These are phyloP conservation scores for Cliona cf. orientalis DNA, from an alignment of 37 sponge, comb jelly and placozoan genomes.

Conservation along the genomic window DNA sequence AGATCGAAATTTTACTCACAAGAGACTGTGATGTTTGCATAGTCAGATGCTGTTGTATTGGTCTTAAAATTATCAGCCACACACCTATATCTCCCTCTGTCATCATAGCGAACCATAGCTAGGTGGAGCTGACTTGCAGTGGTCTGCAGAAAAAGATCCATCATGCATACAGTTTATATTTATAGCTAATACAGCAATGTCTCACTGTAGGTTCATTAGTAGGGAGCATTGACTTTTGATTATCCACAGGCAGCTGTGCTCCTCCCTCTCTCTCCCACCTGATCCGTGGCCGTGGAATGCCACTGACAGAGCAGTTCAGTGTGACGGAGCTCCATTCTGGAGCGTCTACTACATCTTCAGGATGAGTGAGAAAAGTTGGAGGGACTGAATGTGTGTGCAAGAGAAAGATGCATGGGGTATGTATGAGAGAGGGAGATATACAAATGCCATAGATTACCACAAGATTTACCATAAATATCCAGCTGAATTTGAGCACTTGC, in stretches of 20 bases:
- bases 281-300: conserved; percentile 8
- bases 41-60: neutral
- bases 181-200: too few relatives aligned
- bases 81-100: conserved; percentile 33
- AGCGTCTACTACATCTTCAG: neutral
- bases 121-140: neutral
- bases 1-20: too few relatives aligned
- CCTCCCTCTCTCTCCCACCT: conserved; percentile 29
- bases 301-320: neutral
- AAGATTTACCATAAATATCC: conserved; percentile 7
- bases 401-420: conserved; percentile 7
- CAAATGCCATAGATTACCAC: conserved; percentile 1
- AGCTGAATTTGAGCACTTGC: neutral
- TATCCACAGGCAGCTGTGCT: neutral
- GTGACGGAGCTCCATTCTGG: neutral
- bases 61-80: neutral
- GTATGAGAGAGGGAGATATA: conserved; percentile 35
- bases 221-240: neutral
- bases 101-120: neutral
- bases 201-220: too few relatives aligned
- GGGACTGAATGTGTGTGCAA: conserved; percentile 3
- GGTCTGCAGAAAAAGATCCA: neutral
- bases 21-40: neutral
- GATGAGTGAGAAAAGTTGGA: neutral
- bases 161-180: too few relatives aligned